Base-by-base conservation (phyloP, 2,113 vertebrate genomes). In the Macquaria ambigua region DNA sequence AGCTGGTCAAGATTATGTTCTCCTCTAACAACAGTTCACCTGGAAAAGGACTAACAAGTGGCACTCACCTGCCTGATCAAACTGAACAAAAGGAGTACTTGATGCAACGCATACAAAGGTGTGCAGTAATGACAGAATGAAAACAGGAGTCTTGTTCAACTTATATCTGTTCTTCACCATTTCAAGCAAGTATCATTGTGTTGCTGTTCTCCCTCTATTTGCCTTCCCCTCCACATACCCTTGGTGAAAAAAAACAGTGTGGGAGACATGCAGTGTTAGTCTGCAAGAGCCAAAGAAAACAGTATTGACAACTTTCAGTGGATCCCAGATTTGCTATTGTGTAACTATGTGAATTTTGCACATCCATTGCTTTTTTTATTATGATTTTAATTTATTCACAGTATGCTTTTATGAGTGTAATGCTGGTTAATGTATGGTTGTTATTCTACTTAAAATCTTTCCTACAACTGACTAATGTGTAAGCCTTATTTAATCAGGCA, bases 341-440 rank as follows among this genome's bases (percentile, higher is more conserved):
- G 34, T 79, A 69, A 61, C 23, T 28, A 53, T 88, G 58, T 87
- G 50, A 84, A 86, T 66, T 86, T 84, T 89, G 83, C 79, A 86
- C 86, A 83, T 76, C 56, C 9, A 11, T 82, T 62, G 25, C 39
- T 67, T 3, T 87, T 84, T 72, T 61, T 58, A 50, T 58, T 25
- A 23, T 37, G 15, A 50, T 74, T 88, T 76, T 85, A 83, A 76
- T 21, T 88, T 90, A 90, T 93, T 87, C 92, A 74, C 75, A 25
- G 18, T 18, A 23, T 75, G 61, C 58, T 77, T 84, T 62, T 83
- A 63, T 50, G 43, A 52, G 12, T 76, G 48, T 70, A 20, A 66
- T 66, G 25, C 28, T 75, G 66, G 31, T 69, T 50, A 67, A 52
- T 68, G 53, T 79, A 31, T 23, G 56, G 39, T 79, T 77, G 18